These are phyloP conservation scores for Dryas iulia DNA, from an alignment of 1,140 invertebrate species.

Conservation along the genomic window DNA sequence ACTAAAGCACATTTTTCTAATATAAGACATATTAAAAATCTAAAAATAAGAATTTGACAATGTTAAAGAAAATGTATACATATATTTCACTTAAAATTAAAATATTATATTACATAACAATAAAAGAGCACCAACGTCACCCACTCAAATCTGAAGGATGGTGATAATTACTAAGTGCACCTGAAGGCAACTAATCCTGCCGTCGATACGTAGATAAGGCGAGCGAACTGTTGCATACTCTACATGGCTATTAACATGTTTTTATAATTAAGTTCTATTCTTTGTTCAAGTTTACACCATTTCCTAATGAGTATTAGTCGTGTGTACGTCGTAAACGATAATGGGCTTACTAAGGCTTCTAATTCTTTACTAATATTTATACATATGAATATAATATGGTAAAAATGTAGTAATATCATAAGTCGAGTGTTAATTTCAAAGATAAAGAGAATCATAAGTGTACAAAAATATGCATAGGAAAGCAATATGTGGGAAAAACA, in stretches of 20 bases:
- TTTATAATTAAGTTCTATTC: background rate
- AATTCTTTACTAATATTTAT: background rate
- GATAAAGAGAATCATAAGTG: too few species aligned
- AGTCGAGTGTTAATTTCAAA: too few species aligned
- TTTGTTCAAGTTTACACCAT: background rate
- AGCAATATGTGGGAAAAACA: too few species aligned
- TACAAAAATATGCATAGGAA: too few species aligned
- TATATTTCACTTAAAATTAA: background rate
- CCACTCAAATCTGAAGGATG: slow-evolving; percentile 2
- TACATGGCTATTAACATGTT: background rate
- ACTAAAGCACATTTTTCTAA: too few species aligned
- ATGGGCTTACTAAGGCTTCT: background rate
- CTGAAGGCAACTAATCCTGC: background rate
- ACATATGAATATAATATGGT: too few species aligned
- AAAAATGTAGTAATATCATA: too few species aligned
- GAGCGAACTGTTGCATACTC: slow-evolving; percentile 8
- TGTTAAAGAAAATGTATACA: too few species aligned
- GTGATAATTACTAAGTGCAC: slow-evolving; percentile 14
- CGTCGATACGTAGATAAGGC: background rate
- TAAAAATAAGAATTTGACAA: too few species aligned
- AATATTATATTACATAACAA: background rate
- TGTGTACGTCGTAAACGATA: background rate
- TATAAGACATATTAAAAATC: background rate
- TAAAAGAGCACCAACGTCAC: background rate
- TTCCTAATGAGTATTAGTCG: background rate